Evolutionary conservation across 2,797 vertebrate genomes (phyloP).

Genomic region (Perodicticus potto): DNA sequence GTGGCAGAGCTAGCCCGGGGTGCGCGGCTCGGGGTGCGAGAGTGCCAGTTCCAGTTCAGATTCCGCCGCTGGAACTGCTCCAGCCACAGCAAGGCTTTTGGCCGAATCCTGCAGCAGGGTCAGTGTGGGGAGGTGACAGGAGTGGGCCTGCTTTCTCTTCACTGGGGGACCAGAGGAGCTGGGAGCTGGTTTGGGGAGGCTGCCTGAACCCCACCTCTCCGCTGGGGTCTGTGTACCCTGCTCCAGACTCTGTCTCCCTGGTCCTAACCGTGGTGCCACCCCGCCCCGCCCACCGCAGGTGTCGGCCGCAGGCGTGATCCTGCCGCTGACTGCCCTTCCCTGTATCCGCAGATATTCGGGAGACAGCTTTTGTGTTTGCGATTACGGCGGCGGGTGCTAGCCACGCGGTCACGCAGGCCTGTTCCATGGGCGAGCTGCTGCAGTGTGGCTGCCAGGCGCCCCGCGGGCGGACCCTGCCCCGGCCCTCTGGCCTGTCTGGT

Average conservation of each 20-base stretch:
- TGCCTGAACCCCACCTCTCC: slow-evolving; percentile 41
- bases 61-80: slow-evolving; percentile 99
- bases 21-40: slow-evolving; percentile 95
- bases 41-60: slow-evolving; percentile 98
- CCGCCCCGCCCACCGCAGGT: accelerated
- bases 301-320: neutral
- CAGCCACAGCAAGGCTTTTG: slow-evolving; percentile 99
- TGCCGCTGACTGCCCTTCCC: neutral
- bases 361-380: slow-evolving; percentile 98
- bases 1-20: slow-evolving; percentile 97
- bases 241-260: neutral
- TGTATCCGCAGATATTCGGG: slow-evolving; percentile 93
- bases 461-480: slow-evolving; percentile 89
- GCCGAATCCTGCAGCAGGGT: slow-evolving; percentile 99
- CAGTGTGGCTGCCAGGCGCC: slow-evolving; percentile 97
- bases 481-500: slow-evolving; percentile 92
- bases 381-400: slow-evolving; percentile 97
- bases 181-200: neutral
- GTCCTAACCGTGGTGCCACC: neutral
- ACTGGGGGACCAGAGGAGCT: neutral
- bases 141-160: neutral
- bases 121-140: slow-evolving; percentile 73
- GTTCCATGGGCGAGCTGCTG: slow-evolving; percentile 98
- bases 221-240: neutral
- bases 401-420: slow-evolving; percentile 97